These are phyloP conservation scores for Caenorhabditis angaria DNA, from an alignment of 2,888 invertebrate species.

Conservation along the genomic window DNA sequence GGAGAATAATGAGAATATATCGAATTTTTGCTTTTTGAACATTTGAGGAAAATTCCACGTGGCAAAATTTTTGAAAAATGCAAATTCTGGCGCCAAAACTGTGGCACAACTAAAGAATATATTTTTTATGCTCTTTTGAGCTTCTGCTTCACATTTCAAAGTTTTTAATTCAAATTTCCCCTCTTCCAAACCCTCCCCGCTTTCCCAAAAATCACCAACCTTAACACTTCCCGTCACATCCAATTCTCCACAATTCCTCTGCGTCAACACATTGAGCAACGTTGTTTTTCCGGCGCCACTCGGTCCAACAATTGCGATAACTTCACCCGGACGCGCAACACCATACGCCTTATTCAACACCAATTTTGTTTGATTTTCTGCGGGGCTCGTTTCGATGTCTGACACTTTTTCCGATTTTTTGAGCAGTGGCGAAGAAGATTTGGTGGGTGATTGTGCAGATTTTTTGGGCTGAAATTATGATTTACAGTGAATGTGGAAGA, in stretches of 20 bases:
- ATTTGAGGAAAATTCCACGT: too few species aligned
- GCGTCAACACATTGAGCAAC: slow-evolving; percentile 82
- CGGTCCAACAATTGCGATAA: slow-evolving; percentile 57
- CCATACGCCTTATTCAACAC: slow-evolving; percentile 53
- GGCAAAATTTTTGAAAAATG: too few species aligned
- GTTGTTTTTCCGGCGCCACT: slow-evolving; percentile 81
- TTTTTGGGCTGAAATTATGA: background rate
- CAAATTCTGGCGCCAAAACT: too few species aligned
- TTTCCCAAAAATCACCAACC: too few species aligned
- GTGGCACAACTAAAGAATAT: too few species aligned
- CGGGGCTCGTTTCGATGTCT: background rate
- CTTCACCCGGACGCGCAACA: slow-evolving; percentile 66
- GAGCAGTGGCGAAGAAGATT: slow-evolving; percentile 2
- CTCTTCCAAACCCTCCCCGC: too few species aligned
- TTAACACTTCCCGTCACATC: slow-evolving; percentile 43
- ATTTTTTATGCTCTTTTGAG: too few species aligned
- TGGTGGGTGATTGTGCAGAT: slow-evolving; percentile 11
- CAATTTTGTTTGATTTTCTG: background rate
- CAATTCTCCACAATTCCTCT: slow-evolving; percentile 75
- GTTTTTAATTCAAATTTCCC: background rate
- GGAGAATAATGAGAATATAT: too few species aligned
- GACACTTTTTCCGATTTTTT: slow-evolving; percentile 9
- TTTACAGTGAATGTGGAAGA: background rate
- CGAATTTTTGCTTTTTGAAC: too few species aligned
- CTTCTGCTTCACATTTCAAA: background rate